Conservation (phyloP, 2,797 vertebrate species). For the Poeciliopsis turneri region DNA sequence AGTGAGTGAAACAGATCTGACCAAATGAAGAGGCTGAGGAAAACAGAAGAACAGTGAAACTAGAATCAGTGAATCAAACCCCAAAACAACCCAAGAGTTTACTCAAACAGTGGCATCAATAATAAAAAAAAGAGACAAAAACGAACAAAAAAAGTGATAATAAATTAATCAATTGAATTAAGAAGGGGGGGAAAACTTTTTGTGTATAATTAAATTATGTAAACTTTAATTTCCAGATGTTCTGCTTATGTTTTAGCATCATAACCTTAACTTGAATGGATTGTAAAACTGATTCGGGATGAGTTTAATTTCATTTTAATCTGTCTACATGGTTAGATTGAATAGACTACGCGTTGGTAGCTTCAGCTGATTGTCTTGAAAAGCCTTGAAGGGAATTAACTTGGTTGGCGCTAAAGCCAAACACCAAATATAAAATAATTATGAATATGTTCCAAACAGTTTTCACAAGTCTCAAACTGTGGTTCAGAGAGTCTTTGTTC, state of each 20-base stretch:
- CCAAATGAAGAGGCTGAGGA: too few relatives aligned
- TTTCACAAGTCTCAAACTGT: neutral
- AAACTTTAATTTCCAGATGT: neutral
- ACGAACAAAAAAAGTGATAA: neutral
- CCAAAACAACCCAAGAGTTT: too few relatives aligned
- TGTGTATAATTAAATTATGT: neutral
- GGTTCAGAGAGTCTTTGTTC: neutral
- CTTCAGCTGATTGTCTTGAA: neutral
- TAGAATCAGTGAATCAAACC: too few relatives aligned
- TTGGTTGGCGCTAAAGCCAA: neutral
- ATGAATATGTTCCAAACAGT: neutral
- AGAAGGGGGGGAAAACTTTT: neutral
- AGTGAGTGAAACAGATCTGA: too few relatives aligned
- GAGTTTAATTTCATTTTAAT: neutral
- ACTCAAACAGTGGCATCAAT: neutral
- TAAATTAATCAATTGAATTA: neutral
- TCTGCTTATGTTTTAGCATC: neutral
- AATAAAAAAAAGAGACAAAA: neutral
- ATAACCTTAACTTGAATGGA: neutral
- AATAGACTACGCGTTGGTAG: neutral
- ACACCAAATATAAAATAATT: neutral
- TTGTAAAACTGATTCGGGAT: neutral
- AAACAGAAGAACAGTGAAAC: too few relatives aligned
- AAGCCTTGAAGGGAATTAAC: neutral
- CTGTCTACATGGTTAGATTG: neutral